These are phyloP conservation scores for Podargus strigoides DNA, from an alignment of 2,797 vertebrate genomes.

Conservation along the genomic window DNA sequence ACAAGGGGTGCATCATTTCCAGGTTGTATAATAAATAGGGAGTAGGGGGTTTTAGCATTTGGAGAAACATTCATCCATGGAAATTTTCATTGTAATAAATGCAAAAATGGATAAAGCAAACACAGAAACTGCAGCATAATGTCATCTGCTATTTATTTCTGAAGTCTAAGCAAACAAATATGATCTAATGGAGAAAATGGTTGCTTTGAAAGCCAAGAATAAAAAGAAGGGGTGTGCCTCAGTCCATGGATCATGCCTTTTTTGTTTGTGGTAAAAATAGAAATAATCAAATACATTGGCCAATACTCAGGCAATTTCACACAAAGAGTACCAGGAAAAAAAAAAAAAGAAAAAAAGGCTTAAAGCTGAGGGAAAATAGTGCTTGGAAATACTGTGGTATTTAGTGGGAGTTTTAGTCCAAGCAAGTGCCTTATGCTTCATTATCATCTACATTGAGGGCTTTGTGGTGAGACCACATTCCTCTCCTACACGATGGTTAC, in stretches of 20 bases:
- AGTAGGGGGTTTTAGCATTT: background rate
- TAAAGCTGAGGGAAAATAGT: background rate
- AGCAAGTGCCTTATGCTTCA: background rate
- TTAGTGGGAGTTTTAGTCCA: constrained; percentile 5
- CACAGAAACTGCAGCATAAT: background rate
- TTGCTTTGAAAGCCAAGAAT: background rate
- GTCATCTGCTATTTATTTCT: constrained; percentile 62
- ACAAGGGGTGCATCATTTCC: background rate
- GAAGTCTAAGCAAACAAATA: constrained; percentile 26
- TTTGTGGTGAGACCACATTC: background rate
- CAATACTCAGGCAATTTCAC: background rate
- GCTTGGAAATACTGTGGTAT: constrained; percentile 1
- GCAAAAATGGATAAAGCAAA: background rate
- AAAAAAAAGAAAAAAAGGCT: background rate
- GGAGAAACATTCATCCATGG: background rate
- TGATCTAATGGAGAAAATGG: constrained; percentile 26
- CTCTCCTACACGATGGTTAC: background rate
- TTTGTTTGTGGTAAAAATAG: constrained; percentile 17
- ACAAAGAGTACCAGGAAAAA: background rate
- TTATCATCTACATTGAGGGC: background rate
- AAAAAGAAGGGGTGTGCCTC: background rate
- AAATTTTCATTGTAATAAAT: background rate
- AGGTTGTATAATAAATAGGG: background rate
- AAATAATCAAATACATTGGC: background rate
- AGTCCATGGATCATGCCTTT: background rate